These are phyloP conservation scores for Styela plicata DNA, from an alignment of 23 tunicate genomes.

Conservation along the genomic window DNA sequence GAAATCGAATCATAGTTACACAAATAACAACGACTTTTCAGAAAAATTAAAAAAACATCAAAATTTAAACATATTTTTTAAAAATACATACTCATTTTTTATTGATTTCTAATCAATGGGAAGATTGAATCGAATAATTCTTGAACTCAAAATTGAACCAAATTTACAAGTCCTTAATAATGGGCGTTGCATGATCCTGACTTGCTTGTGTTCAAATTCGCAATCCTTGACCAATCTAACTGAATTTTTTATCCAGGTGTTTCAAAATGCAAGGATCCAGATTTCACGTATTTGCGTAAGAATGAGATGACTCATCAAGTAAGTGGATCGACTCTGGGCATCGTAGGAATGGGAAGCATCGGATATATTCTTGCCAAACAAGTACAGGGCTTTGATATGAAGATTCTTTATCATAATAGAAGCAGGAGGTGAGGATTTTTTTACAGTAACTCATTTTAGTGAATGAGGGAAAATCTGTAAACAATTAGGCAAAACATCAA, in stretches of 20 bases:
- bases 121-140: too few species aligned
- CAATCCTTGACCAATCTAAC: neutral
- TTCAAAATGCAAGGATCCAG: neutral
- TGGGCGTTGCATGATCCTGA: too few species aligned
- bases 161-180: too few species aligned
- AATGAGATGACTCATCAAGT: constrained; percentile 41
- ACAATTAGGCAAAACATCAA: too few species aligned
- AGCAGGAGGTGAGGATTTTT: constrained; percentile 37
- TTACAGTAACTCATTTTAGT: neutral
- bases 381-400: constrained; percentile 69
- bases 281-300: neutral
- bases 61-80: too few species aligned
- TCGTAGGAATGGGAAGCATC: constrained; percentile 92
- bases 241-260: neutral
- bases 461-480: too few species aligned
- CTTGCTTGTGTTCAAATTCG: neutral
- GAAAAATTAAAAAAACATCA: too few species aligned
- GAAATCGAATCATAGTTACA: too few species aligned
- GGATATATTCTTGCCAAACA: constrained; percentile 62
- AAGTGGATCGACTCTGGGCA: constrained; percentile 64
- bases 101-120: neutral
- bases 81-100: too few species aligned
- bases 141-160: too few species aligned
- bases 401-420: constrained; percentile 79
- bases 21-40: too few species aligned